Evolutionary conservation across 2,797 vertebrate genomes (phyloP), one percentile per base, ranked within the genome.

Genomic region (Alca torda): DNA sequence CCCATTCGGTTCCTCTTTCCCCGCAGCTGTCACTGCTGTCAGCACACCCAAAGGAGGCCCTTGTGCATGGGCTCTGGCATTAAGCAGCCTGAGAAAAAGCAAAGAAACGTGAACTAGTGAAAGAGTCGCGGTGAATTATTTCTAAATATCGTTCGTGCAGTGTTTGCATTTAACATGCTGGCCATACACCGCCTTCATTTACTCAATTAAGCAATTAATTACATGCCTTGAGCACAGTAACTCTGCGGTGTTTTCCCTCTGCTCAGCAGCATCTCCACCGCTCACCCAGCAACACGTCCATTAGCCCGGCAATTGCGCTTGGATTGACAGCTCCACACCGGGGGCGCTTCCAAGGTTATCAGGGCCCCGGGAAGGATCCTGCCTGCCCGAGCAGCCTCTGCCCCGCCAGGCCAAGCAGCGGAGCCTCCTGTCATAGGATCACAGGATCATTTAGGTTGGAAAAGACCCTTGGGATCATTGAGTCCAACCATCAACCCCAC

Each of bases 151-250:
- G 19, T 39, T 69, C 53, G 56, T 25, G 89, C 91, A 77, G 78
- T 15, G 56, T 14, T 73, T 67, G 87, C 65, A 46, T 80, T 88
- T 72, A 28, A 57, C 35, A 41, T 53, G 85, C 82, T 64, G 91
- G 64, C 85, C 48, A 8, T 26, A 64, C 56, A 19, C 6, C 2
- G 53, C 73, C 90, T 80, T 45, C 76, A 37, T 81, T 74, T 56
- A 74, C 30, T 88, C 87, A 81, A 26, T 89, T 86, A 90, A 89
- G 72, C 73, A 80, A 88, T 93, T 63, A 80, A 86, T 64, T 39
- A 37, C 59, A 25, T 1, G 69, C 88, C 50, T n/a, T 5, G 26
- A 54, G 50, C 53, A 39, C 73, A 39, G 93, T 35, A 75, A 26
- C 51, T 54, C 63, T 12, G 60, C 79, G 9, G 89, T 3, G 24